Base-by-base conservation (phyloP, 2,113 vertebrate species). In the Corydoras maculifer region DNA sequence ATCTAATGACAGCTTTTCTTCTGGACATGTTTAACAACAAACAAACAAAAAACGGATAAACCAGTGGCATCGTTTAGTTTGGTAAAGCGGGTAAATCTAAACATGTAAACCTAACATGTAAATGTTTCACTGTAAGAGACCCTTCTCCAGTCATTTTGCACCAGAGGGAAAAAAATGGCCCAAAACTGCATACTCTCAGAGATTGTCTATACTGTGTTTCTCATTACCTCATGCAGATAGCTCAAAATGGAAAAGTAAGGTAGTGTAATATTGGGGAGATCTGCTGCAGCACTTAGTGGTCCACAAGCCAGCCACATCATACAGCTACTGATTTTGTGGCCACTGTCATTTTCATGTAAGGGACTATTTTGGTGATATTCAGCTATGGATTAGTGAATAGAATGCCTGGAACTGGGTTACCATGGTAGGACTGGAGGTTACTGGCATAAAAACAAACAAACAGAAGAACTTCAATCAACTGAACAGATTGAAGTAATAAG, bases 361-460 rank as follows among this genome's bases (percentile, higher is more conserved):
- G 74, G 81, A 77, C 86, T 91, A 91, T 91, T 90, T 88, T 75
- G 60, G 88, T 84, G 75, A 86, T 80, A 86, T 84, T 82, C 73
- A 79, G 83, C 86, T 86, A 82, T 77, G 83, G 86, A 88, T 90
- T 86, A 86, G 83, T 75, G 80, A 78, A 82, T 78, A 86, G 86
- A 84, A 83, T 84, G 78, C 83, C 62, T 73, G 75, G 73, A 79
- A 80, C 71, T 77, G 66, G 13, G 86, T 90, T 87, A 80, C 89
- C 85, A 88, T 88, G 86, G 88, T 75, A 78, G 86, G 73, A 76
- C 66, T 84, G 82, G 79, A 85, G 85, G 84, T 84, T 70, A 54
- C 79, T 81, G 73, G 79, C 81, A 10, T 10, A 83, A 80, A 80
- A 72, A 87, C 87, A 84, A 87, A 88, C 86, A 90, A 88, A 90